Percentiles rank a stretch among this genome's conserved stretches.
Evolutionary conservation across 2,888 invertebrate genomes (phyloP).

Genomic region (Camptogramma bilineatum): DNA sequence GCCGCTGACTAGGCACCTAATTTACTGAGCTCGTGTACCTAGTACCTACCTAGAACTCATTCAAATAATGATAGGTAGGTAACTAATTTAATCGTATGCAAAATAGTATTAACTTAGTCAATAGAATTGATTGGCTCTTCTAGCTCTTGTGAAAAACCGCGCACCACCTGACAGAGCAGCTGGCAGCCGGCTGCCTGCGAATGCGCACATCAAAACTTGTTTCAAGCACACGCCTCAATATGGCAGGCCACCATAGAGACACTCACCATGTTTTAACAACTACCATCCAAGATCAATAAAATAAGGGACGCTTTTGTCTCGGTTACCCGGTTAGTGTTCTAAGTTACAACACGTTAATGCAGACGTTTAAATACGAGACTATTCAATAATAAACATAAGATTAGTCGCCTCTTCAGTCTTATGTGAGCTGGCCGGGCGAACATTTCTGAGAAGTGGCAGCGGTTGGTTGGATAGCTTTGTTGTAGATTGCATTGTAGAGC

Average conservation of each 20-base stretch:
- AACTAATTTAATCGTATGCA: slow-evolving; percentile 52
- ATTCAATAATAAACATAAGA: slow-evolving; percentile 39
- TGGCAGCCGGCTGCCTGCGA: slow-evolving; percentile 77
- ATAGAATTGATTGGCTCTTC: slow-evolving; percentile 46
- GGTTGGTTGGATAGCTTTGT: slow-evolving; percentile 58
- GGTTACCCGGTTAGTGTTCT: slow-evolving; percentile 10
- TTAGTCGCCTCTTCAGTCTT: slow-evolving; percentile 37
- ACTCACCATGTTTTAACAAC: slow-evolving; percentile 46
- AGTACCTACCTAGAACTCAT: slow-evolving; percentile 39
- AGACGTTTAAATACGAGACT: slow-evolving; percentile 46
- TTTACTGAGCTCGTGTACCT: slow-evolving; percentile 54
- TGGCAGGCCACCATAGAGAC: slow-evolving; percentile 62
- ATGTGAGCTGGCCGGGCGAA: slow-evolving; percentile 36
- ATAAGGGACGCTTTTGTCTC: slow-evolving; percentile 36
- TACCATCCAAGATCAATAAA: slow-evolving; percentile 44
- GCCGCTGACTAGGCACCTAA: slow-evolving; percentile 60
- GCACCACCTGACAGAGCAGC: slow-evolving; percentile 81
- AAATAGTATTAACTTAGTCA: slow-evolving; percentile 28
- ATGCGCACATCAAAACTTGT: slow-evolving; percentile 78
- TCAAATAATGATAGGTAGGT: slow-evolving; percentile 35
- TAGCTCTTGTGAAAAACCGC: slow-evolving; percentile 71
- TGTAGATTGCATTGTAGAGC: slow-evolving; percentile 56
- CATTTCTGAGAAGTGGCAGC: slow-evolving; percentile 62
- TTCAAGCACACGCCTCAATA: slow-evolving; percentile 76
- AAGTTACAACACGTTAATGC: slow-evolving; percentile 36